phyloP scores from a whole-genome alignment of 2,888 invertebrate genomes.

The Acanthopleura granulata region DNA sequence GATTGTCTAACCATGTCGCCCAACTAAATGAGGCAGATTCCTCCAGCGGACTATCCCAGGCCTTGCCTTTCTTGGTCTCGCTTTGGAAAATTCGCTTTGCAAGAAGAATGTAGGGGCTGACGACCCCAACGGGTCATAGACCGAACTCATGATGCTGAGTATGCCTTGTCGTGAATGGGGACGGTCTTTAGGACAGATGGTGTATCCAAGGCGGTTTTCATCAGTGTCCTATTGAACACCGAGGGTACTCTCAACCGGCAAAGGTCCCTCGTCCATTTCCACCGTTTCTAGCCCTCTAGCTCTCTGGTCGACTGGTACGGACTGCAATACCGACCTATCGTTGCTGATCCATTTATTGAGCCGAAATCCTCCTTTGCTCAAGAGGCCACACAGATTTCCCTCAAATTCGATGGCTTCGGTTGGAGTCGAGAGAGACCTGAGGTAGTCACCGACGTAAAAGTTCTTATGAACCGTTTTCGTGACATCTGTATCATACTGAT shows the following conservation, averaged over 20 bases:
- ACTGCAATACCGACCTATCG: not conserved
- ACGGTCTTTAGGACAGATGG: slow-evolving; percentile 11
- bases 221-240: slow-evolving; percentile 5
- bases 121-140: slow-evolving; percentile 17
- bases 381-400: slow-evolving; percentile 23
- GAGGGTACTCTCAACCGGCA: not conserved
- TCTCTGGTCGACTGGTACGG: not conserved
- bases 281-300: not conserved
- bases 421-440: slow-evolving; percentile 27
- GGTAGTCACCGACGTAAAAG: slow-evolving; percentile 29
- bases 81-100: not conserved
- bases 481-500: not conserved
- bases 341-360: slow-evolving; percentile 17
- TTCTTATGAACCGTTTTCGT: not conserved
- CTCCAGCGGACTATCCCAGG: not conserved
- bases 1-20: not conserved
- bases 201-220: slow-evolving; percentile 23
- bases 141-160: not conserved
- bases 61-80: not conserved
- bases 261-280: not conserved
- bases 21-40: no score
- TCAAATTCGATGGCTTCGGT: slow-evolving; percentile 25
- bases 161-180: not conserved
- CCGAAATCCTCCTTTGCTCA: slow-evolving; percentile 16
- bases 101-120: not conserved